Evolutionary conservation across 2,113 vertebrate species (phyloP).

Genomic region (Gasterosteus aculeatus): DNA sequence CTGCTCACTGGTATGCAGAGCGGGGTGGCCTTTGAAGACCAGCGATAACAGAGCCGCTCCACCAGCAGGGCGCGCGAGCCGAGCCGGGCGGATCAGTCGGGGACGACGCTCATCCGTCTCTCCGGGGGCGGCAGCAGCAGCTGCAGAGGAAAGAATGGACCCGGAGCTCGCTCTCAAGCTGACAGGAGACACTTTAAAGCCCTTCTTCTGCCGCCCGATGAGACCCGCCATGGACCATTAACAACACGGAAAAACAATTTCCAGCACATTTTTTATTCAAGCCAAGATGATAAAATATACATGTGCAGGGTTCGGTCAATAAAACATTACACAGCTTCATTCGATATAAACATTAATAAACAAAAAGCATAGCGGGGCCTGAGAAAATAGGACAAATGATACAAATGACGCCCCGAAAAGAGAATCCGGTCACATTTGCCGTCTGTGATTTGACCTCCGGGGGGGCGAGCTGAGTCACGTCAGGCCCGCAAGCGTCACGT

Average conservation of each 20-base stretch:
- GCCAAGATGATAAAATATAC: background rate
- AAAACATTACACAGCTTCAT: background rate
- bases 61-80: conserved; percentile 26
- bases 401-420: background rate
- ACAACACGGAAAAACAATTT: background rate
- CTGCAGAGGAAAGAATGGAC: conserved; percentile 50
- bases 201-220: background rate
- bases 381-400: background rate
- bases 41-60: conserved; percentile 50
- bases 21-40: conserved; percentile 15
- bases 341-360: background rate
- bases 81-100: conserved; percentile 57
- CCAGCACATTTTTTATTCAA: background rate
- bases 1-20: conserved; percentile 29
- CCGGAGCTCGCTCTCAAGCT: conserved; percentile 18
- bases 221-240: background rate
- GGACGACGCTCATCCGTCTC: conserved; percentile 55
- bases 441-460: conserved; percentile 6
- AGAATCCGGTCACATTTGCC: conserved; percentile 2
- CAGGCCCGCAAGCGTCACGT: conserved; percentile 24
- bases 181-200: conserved; percentile 34
- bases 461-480: conserved; percentile 41
- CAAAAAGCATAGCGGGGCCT: background rate
- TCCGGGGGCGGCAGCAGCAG: conserved; percentile 29
- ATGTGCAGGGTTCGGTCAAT: background rate